phyloP scores from a whole-genome alignment of 2,888 invertebrate species.

The Lasioglossum calceatum region DNA sequence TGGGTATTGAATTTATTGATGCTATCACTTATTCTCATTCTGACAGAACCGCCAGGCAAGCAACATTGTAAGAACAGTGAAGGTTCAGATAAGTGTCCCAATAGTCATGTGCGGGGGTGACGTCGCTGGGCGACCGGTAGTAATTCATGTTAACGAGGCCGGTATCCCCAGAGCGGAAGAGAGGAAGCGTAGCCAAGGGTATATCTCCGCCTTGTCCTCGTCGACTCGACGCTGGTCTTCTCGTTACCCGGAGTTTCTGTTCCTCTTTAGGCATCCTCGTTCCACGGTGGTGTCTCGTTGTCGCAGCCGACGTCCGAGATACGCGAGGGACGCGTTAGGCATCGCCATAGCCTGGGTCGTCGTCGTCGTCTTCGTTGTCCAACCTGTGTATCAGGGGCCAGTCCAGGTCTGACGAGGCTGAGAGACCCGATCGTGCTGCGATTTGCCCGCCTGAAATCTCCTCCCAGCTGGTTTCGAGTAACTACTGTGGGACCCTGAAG shows the following conservation, averaged over 20 bases:
- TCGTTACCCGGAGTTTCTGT: slow-evolving; percentile 22
- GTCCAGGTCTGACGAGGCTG: slow-evolving; percentile 32
- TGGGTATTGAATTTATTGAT: too few relatives aligned
- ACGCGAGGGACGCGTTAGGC: slow-evolving; percentile 17
- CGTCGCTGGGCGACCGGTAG: background rate
- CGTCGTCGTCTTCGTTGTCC: background rate
- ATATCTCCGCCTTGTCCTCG: background rate
- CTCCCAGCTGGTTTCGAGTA: background rate
- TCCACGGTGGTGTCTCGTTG: slow-evolving; percentile 21
- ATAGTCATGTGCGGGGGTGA: background rate
- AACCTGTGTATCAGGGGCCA: background rate
- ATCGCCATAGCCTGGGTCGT: slow-evolving; percentile 20
- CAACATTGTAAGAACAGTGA: background rate
- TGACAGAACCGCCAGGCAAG: background rate
- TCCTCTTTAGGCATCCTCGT: slow-evolving; percentile 52
- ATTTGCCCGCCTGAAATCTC: slow-evolving; percentile 7
- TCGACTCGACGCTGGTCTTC: slow-evolving; percentile 22
- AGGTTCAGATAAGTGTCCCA: background rate
- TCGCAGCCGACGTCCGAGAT: slow-evolving; percentile 27
- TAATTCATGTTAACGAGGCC: slow-evolving; percentile 38
- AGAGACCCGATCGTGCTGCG: slow-evolving; percentile 19
- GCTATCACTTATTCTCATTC: too few relatives aligned
- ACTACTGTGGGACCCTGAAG: background rate
- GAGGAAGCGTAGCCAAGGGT: slow-evolving; percentile 10
- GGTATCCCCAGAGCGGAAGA: slow-evolving; percentile 16